Conservation (phyloP, 1,140 invertebrate genomes). For the Drosophila nigrodunni region DNA sequence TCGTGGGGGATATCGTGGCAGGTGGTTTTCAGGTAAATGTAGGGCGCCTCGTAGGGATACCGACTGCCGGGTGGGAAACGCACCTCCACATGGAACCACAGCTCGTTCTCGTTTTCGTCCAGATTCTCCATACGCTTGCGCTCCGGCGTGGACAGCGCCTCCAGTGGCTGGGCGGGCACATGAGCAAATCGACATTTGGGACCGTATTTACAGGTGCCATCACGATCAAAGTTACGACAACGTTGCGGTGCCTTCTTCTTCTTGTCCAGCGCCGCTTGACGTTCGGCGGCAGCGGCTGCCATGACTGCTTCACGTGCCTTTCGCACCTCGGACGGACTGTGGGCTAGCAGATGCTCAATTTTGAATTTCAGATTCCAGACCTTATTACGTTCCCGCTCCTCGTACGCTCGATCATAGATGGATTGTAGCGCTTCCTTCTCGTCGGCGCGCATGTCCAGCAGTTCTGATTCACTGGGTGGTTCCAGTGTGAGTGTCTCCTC, state of each 20-base stretch:
- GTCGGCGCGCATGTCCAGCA: slow-evolving; percentile 88
- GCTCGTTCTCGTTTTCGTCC: slow-evolving; percentile 75
- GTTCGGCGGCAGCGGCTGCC: slow-evolving; percentile 47
- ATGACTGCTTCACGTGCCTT: slow-evolving; percentile 85
- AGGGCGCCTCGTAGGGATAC: slow-evolving; percentile 90
- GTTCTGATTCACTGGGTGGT: slow-evolving; percentile 84
- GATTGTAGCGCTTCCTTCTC: slow-evolving; percentile 90
- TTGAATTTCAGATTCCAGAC: slow-evolving; percentile 89
- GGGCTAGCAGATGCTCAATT: slow-evolving; percentile 88
- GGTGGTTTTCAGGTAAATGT: slow-evolving; percentile 88
- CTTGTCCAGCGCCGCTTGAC: slow-evolving; percentile 64
- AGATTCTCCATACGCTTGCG: slow-evolving; percentile 44
- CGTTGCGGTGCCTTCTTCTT: slow-evolving; percentile 86
- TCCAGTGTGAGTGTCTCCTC: slow-evolving; percentile 51
- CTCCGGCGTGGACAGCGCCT: slow-evolving; percentile 39
- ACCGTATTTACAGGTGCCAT: slow-evolving; percentile 88
- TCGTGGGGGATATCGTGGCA: slow-evolving; percentile 87
- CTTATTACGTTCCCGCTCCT: slow-evolving; percentile 87
- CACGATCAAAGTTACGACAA: slow-evolving; percentile 89
- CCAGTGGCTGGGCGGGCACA: slow-evolving; percentile 84
- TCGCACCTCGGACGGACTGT: slow-evolving; percentile 86
- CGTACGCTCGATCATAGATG: slow-evolving; percentile 89
- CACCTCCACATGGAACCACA: slow-evolving; percentile 88
- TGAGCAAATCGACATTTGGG: slow-evolving; percentile 90
- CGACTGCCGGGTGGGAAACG: slow-evolving; percentile 89